phyloP scores from a whole-genome alignment of 1,140 invertebrate genomes.

The Pissodes strobi region DNA sequence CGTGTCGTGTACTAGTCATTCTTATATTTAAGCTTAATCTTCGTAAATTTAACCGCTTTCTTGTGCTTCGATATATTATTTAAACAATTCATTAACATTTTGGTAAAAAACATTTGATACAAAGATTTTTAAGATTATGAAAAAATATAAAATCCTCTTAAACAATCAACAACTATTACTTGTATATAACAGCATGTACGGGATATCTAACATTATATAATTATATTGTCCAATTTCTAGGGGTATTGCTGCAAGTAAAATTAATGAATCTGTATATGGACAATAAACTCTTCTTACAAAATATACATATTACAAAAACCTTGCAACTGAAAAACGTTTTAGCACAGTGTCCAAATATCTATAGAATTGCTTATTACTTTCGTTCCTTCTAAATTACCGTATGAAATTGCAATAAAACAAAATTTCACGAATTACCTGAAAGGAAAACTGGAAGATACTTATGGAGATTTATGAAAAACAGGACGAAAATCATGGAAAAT shows the following conservation, averaged over 20 bases:
- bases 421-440: not conserved
- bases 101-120: constrained; percentile 24
- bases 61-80: constrained; percentile 29
- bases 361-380: constrained; percentile 10
- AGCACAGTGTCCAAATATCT: not conserved
- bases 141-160: constrained; percentile 11
- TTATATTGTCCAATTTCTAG: constrained; percentile 4
- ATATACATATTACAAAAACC: not conserved
- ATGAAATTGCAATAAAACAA: not conserved
- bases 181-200: constrained; percentile 5
- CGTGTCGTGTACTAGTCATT: constrained; percentile 18
- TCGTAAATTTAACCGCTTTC: constrained; percentile 38
- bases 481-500: constrained; percentile 8
- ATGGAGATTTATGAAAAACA: constrained; percentile 7
- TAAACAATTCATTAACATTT: constrained; percentile 32
- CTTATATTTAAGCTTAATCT: constrained; percentile 42
- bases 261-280: not conserved
- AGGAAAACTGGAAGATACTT: constrained; percentile 8
- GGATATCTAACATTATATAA: not conserved
- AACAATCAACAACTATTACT: constrained; percentile 3
- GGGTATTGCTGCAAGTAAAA: not conserved
- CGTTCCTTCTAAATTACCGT: too few relatives aligned
- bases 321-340: constrained; percentile 11
- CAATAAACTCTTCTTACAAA: not conserved
- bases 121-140: not conserved